Percentiles rank a stretch among this genome's conserved stretches.
These are phyloP conservation scores for Prionailurus bengalensis DNA, from an alignment of 2,113 vertebrate genomes.

Conservation along the genomic window DNA sequence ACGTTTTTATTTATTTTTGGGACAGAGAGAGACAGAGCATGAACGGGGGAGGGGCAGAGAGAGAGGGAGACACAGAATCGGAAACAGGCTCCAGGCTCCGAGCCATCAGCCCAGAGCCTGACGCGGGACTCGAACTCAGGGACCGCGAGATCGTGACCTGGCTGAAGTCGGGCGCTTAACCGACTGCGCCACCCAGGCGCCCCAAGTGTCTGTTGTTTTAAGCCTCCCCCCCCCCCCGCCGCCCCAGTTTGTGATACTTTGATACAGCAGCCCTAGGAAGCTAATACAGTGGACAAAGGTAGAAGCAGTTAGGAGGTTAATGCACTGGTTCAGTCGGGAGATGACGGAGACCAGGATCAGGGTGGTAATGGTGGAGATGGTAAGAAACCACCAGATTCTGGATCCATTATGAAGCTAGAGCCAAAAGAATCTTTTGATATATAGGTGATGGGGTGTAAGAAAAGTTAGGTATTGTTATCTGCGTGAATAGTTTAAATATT, in stretches of 20 bases:
- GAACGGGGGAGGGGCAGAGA: too few relatives aligned
- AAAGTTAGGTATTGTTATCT: background rate
- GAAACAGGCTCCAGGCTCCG: too few relatives aligned
- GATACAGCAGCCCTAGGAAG: background rate
- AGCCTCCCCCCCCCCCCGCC: background rate
- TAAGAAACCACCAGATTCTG: background rate
- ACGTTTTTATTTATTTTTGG: too few relatives aligned
- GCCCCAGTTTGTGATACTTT: background rate
- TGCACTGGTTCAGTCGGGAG: background rate
- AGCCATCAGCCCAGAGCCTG: too few relatives aligned
- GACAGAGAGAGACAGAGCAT: too few relatives aligned
- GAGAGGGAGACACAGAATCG: too few relatives aligned
- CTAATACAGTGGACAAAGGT: background rate
- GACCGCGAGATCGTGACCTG: too few relatives aligned
- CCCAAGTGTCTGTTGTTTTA: background rate
- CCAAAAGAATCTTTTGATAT: background rate
- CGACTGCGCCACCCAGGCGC: too few relatives aligned
- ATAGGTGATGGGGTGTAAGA: background rate
- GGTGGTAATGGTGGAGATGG: background rate
- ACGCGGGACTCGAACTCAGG: too few relatives aligned
- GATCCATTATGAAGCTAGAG: background rate
- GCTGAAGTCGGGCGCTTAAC: too few relatives aligned
- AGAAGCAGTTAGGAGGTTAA: background rate
- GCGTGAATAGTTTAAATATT: background rate
- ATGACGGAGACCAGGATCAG: background rate